phyloP scores from a whole-genome alignment of 2,113 vertebrate genomes.

The Orientallactaga bullata region DNA sequence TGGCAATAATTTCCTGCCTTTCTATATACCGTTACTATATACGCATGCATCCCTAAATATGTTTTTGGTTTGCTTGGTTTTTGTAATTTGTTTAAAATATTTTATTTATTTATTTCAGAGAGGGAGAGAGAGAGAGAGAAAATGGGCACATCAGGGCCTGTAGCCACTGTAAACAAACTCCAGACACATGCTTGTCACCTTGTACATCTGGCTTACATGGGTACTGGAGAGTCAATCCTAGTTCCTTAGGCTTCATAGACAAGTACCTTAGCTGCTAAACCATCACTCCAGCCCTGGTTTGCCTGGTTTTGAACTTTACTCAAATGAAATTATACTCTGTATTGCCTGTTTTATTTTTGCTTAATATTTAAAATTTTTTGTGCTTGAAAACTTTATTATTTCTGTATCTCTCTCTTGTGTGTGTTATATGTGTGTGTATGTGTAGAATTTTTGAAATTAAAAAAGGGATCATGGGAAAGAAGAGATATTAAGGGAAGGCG shows the following conservation, averaged over 20 bases:
- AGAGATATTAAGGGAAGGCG: not conserved
- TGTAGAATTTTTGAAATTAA: not conserved
- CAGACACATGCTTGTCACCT: too few relatives aligned
- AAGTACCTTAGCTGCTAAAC: too few relatives aligned
- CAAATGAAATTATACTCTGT: slow-evolving; percentile 37
- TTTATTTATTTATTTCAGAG: too few relatives aligned
- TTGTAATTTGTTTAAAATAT: not conserved
- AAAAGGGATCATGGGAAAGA: not conserved
- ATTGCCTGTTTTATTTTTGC: not conserved
- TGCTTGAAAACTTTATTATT: not conserved
- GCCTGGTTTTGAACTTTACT: slow-evolving; percentile 18
- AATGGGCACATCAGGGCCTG: too few relatives aligned
- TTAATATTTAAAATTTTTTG: slow-evolving; percentile 22
- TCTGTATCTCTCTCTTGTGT: not conserved
- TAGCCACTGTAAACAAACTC: too few relatives aligned
- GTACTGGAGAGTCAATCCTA: too few relatives aligned
- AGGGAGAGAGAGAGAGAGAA: too few relatives aligned
- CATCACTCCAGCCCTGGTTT: not conserved
- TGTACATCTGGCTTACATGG: too few relatives aligned
- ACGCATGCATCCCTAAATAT: not conserved
- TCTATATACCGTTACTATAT: not conserved
- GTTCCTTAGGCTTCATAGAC: too few relatives aligned
- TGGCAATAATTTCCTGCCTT: not conserved
- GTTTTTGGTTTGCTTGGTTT: not conserved
- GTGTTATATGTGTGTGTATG: not conserved